Evolutionary conservation across 2,113 vertebrate species (phyloP).

Genomic region (Hypanus sabinus): DNA sequence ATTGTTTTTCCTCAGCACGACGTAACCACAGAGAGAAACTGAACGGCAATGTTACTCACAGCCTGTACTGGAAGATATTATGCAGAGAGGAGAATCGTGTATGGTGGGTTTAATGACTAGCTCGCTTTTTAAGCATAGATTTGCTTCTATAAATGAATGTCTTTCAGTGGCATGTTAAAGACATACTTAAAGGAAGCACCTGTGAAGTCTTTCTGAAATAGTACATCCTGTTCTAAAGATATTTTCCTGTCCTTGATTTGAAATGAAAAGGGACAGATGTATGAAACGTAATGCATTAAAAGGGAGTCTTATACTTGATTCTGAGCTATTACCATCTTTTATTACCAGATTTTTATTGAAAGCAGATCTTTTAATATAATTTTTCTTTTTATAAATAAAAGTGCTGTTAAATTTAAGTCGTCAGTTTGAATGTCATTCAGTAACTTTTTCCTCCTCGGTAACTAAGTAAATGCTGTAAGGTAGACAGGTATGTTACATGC

Average conservation of each 20-base stretch:
- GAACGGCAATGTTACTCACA: not conserved
- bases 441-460: not conserved
- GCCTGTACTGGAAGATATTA: conserved; percentile 25
- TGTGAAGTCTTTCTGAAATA: not conserved
- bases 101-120: conserved; percentile 23
- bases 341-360: not conserved
- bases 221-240: conserved; percentile 31
- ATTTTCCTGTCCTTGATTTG: conserved; percentile 17
- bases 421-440: not conserved
- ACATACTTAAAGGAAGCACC: conserved; percentile 21
- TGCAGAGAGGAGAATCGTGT: not conserved
- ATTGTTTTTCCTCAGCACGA: conserved; percentile 18
- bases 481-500: not conserved
- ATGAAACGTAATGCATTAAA: not conserved
- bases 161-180: not conserved
- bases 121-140: not conserved
- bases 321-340: not conserved
- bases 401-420: not conserved
- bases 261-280: not conserved
- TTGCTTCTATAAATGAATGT: not conserved
- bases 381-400: not conserved
- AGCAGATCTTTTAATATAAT: not conserved
- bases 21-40: not conserved
- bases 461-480: not conserved
- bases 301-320: not conserved